A percentile compares a stretch with the other conserved stretches of the same genome.
These are phyloP conservation scores for Pycnomerus fuliginosus DNA, from an alignment of 2,888 invertebrate genomes.

Conservation along the genomic window DNA sequence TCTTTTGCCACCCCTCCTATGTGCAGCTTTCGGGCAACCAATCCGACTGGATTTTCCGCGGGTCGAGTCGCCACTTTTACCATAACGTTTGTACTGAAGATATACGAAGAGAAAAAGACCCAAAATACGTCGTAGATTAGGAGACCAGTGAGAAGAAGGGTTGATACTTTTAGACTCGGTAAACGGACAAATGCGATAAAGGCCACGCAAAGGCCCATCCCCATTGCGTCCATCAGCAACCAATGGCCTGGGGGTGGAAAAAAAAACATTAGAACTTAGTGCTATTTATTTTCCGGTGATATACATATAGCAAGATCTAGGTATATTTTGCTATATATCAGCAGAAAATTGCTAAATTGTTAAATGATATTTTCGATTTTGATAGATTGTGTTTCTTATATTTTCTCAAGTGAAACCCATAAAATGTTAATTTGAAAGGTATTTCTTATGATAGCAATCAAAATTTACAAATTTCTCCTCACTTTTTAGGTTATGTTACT, in stretches of 20 bases:
- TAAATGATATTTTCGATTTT: too few species aligned
- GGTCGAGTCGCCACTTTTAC: slow-evolving; percentile 87
- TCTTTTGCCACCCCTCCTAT: slow-evolving; percentile 84
- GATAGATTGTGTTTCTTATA: too few species aligned
- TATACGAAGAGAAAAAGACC: slow-evolving; percentile 98
- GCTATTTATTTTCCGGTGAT: too few species aligned
- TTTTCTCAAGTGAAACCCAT: too few species aligned
- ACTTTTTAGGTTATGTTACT: too few species aligned
- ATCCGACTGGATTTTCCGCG: slow-evolving; percentile 89
- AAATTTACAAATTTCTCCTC: too few species aligned
- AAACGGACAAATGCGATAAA: slow-evolving; percentile 96
- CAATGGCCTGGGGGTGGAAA: slow-evolving; percentile 90
- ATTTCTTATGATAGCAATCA: too few species aligned
- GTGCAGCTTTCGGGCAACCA: slow-evolving; percentile 90
- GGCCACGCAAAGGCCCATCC: slow-evolving; percentile 96
- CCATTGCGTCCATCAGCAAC: slow-evolving; percentile 98
- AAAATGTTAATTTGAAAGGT: too few species aligned
- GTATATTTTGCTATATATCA: too few species aligned
- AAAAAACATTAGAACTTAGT: too few species aligned
- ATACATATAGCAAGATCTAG: too few species aligned
- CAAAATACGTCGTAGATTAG: slow-evolving; percentile 97
- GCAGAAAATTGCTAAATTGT: too few species aligned
- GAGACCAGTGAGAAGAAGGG: slow-evolving; percentile 87
- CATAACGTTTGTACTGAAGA: slow-evolving; percentile 98
- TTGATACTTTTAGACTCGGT: slow-evolving; percentile 95